Conservation (phyloP, 2,888 invertebrate species). For the Lepidochitona cinerea region DNA sequence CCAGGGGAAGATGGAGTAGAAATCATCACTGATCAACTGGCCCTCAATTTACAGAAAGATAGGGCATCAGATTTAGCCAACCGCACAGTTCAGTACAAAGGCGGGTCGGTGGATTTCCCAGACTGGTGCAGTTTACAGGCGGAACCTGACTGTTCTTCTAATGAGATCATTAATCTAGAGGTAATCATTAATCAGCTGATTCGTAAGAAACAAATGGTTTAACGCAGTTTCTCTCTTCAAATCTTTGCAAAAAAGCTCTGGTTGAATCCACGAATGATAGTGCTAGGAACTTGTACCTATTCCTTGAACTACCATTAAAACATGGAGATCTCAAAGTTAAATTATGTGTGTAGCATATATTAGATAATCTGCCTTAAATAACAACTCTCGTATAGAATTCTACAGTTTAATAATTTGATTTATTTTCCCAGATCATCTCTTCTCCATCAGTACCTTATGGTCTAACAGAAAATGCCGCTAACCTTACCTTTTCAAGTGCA, state of each 20-base stretch:
- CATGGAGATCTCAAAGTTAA: too few species aligned
- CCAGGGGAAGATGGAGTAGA: slow-evolving; percentile 28
- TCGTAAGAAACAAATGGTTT: too few species aligned
- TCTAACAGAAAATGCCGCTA: slow-evolving; percentile 15
- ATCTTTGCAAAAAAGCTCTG: too few species aligned
- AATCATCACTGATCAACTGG: slow-evolving; percentile 21
- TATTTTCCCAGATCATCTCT: slow-evolving; percentile 25
- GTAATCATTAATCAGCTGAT: too few species aligned
- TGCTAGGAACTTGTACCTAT: too few species aligned
- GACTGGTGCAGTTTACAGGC: slow-evolving; percentile 26
- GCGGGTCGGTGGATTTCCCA: slow-evolving; percentile 33
- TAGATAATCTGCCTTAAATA: too few species aligned
- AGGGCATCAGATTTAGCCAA: slow-evolving; percentile 18
- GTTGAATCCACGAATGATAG: too few species aligned
- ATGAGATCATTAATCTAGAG: slow-evolving; percentile 27
- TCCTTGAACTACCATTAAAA: too few species aligned
- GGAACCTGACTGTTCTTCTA: slow-evolving; percentile 22
- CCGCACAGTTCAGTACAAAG: slow-evolving; percentile 21
- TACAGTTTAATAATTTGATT: too few species aligned
- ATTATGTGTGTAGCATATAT: too few species aligned
- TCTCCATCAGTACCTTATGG: slow-evolving; percentile 28
- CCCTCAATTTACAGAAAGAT: slow-evolving; percentile 23
- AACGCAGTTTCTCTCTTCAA: too few species aligned
- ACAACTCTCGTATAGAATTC: too few species aligned
- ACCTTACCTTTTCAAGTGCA: slow-evolving; percentile 18